phyloP scores from a whole-genome alignment of 1,140 invertebrate genomes.

The Heliconius himera region DNA sequence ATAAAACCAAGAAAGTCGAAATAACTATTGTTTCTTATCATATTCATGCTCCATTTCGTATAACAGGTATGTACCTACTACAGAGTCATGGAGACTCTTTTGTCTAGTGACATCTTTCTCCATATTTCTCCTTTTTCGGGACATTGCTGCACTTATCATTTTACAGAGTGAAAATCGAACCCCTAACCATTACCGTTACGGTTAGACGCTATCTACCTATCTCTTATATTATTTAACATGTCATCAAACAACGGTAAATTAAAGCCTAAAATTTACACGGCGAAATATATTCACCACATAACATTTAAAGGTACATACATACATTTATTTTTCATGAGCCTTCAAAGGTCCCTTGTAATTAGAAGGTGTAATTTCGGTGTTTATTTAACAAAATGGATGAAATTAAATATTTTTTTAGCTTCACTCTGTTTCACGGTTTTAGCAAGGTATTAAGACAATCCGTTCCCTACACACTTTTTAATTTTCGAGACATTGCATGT shows the following conservation, averaged over 20 bases:
- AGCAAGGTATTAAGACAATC: not conserved
- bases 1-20: too few species aligned
- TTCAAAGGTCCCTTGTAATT: not conserved
- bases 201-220: not conserved
- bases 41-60: too few species aligned
- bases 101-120: too few species aligned
- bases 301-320: not conserved
- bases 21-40: too few species aligned
- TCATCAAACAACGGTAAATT: not conserved
- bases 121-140: too few species aligned
- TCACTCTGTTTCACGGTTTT: not conserved
- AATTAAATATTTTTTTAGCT: not conserved
- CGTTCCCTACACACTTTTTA: too few species aligned
- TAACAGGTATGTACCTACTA: too few species aligned
- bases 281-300: not conserved
- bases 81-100: too few species aligned
- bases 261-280: not conserved
- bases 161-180: too few species aligned
- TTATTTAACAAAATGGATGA: not conserved
- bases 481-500: not conserved
- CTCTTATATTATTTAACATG: not conserved
- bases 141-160: too few species aligned
- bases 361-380: not conserved
- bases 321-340: constrained; percentile 1
- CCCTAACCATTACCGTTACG: too few species aligned